phyloP scores from a whole-genome alignment of 2,797 vertebrate species.

The Myripristis jacobus region DNA sequence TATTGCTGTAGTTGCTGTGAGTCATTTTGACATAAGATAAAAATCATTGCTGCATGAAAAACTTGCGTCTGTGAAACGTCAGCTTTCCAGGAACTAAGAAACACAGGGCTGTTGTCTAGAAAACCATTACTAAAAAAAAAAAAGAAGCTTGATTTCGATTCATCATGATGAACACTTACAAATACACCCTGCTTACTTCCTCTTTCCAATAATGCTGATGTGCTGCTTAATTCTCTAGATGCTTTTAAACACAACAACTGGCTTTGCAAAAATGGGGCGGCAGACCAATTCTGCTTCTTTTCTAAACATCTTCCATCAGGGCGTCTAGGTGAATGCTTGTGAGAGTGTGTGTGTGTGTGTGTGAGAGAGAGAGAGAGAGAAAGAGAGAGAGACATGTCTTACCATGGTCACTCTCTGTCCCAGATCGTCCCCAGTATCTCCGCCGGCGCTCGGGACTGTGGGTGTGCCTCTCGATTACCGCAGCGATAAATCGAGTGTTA shows the following conservation, averaged over 20 bases:
- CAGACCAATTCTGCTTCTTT: background rate
- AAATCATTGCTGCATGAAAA: no score
- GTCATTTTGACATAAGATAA: no score
- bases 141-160: constrained; percentile 16
- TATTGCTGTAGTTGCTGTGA: no score
- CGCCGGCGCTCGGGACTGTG: constrained; percentile 96
- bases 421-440: constrained; percentile 97
- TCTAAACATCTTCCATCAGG: background rate
- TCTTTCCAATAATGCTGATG: background rate
- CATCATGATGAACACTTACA: background rate
- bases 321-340: no score
- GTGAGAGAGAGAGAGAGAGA: constrained; percentile 11
- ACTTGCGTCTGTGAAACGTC: no score
- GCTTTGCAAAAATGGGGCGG: background rate
- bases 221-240: background rate
- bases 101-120: no score
- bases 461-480: constrained; percentile 95
- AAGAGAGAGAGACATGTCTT: constrained; percentile 63
- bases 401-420: constrained; percentile 98
- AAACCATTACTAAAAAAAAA: background rate
- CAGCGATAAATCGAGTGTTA: constrained; percentile 96
- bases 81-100: no score
- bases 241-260: background rate
- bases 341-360: background rate
- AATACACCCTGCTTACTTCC: constrained; percentile 16